Conservation (phyloP, 2,113 vertebrate species). For the Lepisosteus osseus region DNA sequence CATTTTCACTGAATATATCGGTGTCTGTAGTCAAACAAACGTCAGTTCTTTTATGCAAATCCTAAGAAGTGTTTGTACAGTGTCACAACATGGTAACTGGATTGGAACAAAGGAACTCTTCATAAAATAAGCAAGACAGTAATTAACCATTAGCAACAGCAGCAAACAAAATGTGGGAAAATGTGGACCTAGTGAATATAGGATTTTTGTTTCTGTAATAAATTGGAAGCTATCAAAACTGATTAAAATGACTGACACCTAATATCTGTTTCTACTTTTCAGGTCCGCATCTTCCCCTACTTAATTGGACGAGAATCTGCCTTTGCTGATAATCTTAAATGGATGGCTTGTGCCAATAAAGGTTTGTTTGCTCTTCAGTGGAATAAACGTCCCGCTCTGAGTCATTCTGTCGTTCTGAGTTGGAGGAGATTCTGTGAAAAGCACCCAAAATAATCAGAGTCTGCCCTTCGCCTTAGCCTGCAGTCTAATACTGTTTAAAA, state of each 20-base stretch:
- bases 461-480: background rate
- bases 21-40: no score
- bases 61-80: no score
- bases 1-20: no score
- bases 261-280: slow-evolving; percentile 43
- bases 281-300: slow-evolving; percentile 97
- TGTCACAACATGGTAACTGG: no score
- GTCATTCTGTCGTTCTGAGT: background rate
- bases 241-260: slow-evolving; percentile 25
- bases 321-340: slow-evolving; percentile 97
- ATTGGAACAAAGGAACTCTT: no score
- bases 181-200: no score
- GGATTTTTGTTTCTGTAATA: no score
- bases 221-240: background rate
- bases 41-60: no score
- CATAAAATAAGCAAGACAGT: no score
- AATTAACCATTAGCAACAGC: no score
- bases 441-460: slow-evolving; percentile 19
- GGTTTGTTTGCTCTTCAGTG: slow-evolving; percentile 63
- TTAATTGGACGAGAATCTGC: slow-evolving; percentile 95
- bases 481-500: no score
- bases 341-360: slow-evolving; percentile 99
- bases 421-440: slow-evolving; percentile 19
- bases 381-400: background rate
- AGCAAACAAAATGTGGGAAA: no score